Evolutionary conservation across 2,888 invertebrate species (phyloP).

Genomic region (Choreutis nemorana): DNA sequence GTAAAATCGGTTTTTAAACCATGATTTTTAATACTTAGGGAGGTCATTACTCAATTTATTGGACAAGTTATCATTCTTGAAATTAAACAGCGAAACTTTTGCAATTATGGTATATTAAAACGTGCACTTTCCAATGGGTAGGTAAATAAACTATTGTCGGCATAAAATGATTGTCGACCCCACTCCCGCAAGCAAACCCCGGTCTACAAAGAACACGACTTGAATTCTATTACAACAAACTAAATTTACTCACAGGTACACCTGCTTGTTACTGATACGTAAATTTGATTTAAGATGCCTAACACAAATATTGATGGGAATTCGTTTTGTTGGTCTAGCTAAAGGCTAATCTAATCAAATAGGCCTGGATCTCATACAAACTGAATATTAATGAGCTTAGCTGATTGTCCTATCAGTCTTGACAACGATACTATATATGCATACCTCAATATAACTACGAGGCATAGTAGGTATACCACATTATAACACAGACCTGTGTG

Average conservation of each 20-base stretch:
- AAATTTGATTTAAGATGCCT: conserved; percentile 59
- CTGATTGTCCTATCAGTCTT: too few relatives aligned
- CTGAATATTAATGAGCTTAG: conserved; percentile 36
- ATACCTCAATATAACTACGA: conserved; percentile 5
- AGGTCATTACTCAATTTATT: too few relatives aligned
- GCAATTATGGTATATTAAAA: too few relatives aligned
- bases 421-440: conserved; percentile 7
- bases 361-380: conserved; percentile 35
- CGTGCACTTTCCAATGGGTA: too few relatives aligned
- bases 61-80: too few relatives aligned
- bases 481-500: conserved; percentile 7
- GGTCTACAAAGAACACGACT: conserved; percentile 46
- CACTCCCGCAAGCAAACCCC: too few relatives aligned
- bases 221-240: conserved; percentile 49
- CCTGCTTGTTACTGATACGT: conserved; percentile 50
- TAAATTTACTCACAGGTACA: conserved; percentile 55
- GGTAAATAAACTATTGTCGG: too few relatives aligned
- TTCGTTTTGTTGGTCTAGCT: conserved; percentile 37
- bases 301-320: conserved; percentile 59
- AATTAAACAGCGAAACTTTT: too few relatives aligned
- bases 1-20: not conserved
- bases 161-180: too few relatives aligned
- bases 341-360: conserved; percentile 41
- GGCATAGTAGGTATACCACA: conserved; percentile 6
- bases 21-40: too few relatives aligned